Evolutionary conservation across 1,140 invertebrate species (phyloP), one percentile per base, ranked within the genome.

Genomic region (Calephelis nemesis): DNA sequence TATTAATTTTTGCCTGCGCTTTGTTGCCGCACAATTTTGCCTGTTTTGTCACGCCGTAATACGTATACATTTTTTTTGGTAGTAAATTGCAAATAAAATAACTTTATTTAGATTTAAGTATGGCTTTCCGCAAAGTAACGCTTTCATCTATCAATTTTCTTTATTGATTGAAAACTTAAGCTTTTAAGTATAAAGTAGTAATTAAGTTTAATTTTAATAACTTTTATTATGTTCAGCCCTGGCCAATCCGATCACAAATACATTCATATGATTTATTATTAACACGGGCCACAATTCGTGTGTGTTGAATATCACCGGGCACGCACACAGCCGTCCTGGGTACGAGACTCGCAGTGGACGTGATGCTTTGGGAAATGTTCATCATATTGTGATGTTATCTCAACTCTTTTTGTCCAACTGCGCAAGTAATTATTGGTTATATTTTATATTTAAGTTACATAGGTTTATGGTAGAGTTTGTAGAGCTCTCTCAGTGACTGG

Each of bases 211-310:
- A 9, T 65, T 19, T 13, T 39, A 40, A n/a, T n/a, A 15, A 39
- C 62, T 54, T 65, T 52, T 63, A 19, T 63, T 48, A 48, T 39
- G 69, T 66, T 60, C 74, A 72, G 47, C 78, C 76, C 77, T 79
- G 72, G 7, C 9, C 63, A 70, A 48, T 68, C 75, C 75, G 83
- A 85, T 87, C 85, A 90, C 87, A 90, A 90, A 88, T 88, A 88
- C 87, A 90, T 88, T 84, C 72, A 78, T 88, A 88, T 90, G 87
- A 90, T 88, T 90, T 90, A 90, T 90, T 81, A 81, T 83, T 77
- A 86, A 88, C 87, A 86, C 80, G 79, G 67, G 72, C 73, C 74
- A 79, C 84, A 83, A 80, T 66, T 83, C 78, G 82, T 79, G 78
- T 83, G 82, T 78, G 78, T 80, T 82, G 76, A 78, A 77, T 85